These are phyloP conservation scores for Sceloporus tristichus DNA, from an alignment of 2,113 vertebrate species.

Conservation along the genomic window DNA sequence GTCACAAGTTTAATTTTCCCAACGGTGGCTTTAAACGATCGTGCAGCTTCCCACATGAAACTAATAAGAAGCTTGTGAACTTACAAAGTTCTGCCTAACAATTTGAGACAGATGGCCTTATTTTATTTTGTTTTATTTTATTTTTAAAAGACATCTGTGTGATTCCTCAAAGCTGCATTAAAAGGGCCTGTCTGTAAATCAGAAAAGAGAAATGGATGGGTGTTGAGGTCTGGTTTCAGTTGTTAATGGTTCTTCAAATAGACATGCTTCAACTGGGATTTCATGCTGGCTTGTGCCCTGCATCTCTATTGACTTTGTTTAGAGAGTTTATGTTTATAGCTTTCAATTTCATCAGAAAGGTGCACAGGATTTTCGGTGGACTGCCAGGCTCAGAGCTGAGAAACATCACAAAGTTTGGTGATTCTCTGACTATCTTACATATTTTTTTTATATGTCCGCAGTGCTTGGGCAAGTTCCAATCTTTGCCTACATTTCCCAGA, in stretches of 20 bases:
- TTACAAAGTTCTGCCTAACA: constrained; percentile 15
- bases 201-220: background rate
- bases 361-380: too few species aligned
- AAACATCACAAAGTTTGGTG: background rate
- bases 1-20: constrained; percentile 12
- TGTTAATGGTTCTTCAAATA: background rate
- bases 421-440: background rate
- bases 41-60: constrained; percentile 7
- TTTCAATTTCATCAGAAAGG: background rate
- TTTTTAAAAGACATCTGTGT: constrained; percentile 4
- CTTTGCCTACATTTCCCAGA: too few species aligned
- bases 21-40: background rate
- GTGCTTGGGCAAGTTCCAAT: too few species aligned
- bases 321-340: background rate
- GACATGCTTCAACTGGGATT: background rate
- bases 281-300: background rate
- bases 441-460: background rate
- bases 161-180: background rate
- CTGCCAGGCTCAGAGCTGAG: background rate
- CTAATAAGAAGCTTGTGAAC: constrained; percentile 16
- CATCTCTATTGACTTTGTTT: background rate
- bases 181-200: background rate
- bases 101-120: background rate
- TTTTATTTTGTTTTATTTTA: background rate
- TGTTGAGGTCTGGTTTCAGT: background rate